Percentiles rank a stretch among this genome's conserved stretches.
phyloP scores from a whole-genome alignment of 2,797 vertebrate genomes.

The Neosalanx taihuensis region DNA sequence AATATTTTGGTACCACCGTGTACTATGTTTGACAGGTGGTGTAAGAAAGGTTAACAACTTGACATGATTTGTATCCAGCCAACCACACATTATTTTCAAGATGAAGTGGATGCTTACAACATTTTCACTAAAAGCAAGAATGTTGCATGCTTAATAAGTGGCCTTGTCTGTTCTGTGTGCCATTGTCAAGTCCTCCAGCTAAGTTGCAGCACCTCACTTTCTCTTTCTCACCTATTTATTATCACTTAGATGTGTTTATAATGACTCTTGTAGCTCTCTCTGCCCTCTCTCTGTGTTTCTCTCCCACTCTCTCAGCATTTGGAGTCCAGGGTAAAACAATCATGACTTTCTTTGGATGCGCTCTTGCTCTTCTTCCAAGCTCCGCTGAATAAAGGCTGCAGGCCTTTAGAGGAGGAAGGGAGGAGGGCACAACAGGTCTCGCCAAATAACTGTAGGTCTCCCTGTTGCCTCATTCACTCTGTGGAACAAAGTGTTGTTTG shows the following conservation, averaged over 20 bases:
- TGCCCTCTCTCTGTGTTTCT: not conserved
- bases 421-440: constrained; percentile 1
- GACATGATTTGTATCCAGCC: not conserved
- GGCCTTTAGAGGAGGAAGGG: not conserved
- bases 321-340: not conserved
- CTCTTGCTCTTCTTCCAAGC: constrained; percentile 15
- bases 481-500: constrained; percentile 33
- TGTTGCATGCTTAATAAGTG: not conserved
- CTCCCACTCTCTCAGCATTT: not conserved
- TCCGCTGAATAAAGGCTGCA: constrained; percentile 12
- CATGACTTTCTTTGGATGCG: constrained; percentile 4
- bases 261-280: not conserved
- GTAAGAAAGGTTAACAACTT: not conserved
- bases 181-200: too few relatives aligned
- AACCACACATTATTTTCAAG: not conserved
- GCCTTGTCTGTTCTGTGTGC: not conserved
- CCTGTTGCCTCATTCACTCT: constrained; percentile 26
- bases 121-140: too few relatives aligned
- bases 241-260: not conserved
- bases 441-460: constrained; percentile 32
- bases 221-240: not conserved
- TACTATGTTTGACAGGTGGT: not conserved
- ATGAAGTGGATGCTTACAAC: too few relatives aligned
- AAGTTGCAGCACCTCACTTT: not conserved
- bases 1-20: not conserved